Base-by-base conservation (phyloP, 2,888 invertebrate genomes). In the Lymantria monacha region DNA sequence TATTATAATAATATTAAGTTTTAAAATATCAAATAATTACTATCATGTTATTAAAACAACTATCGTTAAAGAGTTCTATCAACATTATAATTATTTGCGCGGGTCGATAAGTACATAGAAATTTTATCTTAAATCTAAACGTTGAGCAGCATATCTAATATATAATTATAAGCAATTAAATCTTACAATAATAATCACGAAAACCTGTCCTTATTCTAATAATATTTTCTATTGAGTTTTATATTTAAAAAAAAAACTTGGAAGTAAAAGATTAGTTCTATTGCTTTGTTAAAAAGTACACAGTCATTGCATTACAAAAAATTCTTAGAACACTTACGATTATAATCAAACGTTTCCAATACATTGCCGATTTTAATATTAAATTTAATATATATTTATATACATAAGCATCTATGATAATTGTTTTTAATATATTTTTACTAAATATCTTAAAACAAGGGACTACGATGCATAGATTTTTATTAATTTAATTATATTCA, bases 141-240 rank as follows among this genome's bases (percentile, higher is more conserved):
- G 33, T 33, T 49, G 41, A 36, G 30, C 12, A 33, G n/a, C 13
- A 15, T 42, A 30, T 38, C 37, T 52, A 38, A 53, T 46, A 53
- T 53, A 49, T 49, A 53, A 53, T 53, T 49, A 53, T 13, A 37
- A 43, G 49, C 53, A 53, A 49, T 49, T 49, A 53, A 49, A 41
- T 49, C 8, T 46, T 33, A 31, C 38, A 46, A 43, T 48, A 46
- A 42, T 46, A 42, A 46, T 38, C n/a, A 42, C 33, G 30, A 37
- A 37, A 48, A 46, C 15, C 33, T 30, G 37, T 42, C 15, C 37
- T 15, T 14, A 31, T 46, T 37, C 1, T 45, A 42, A 30, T 41
- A 14, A 14, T 41, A 41, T 14, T 14, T 8, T 41, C 10, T 31
- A 47, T 47, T 30, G 22, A 22, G 22, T 22, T 22, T 30, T 8